phyloP scores from a whole-genome alignment of 2,888 invertebrate genomes.

The Phoenoteleia sp. region DNA sequence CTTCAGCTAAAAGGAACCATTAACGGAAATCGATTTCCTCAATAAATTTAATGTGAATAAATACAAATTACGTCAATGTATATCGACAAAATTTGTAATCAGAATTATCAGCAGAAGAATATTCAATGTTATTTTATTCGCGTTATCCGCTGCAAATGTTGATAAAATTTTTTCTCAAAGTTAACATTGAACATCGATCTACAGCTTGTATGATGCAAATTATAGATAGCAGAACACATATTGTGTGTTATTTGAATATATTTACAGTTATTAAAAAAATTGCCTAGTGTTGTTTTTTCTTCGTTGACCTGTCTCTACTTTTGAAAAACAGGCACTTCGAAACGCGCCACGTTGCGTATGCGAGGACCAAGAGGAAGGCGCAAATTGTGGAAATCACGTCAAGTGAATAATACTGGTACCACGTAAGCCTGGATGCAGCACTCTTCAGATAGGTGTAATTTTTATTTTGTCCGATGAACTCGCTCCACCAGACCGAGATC shows the following conservation, averaged over 20 bases:
- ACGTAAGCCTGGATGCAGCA: constrained; percentile 74
- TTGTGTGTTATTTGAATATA: constrained; percentile 74
- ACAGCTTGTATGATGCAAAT: constrained; percentile 72
- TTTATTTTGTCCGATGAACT: constrained; percentile 89
- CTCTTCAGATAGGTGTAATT: constrained; percentile 82
- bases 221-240: constrained; percentile 73
- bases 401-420: constrained; percentile 78
- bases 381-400: constrained; percentile 70
- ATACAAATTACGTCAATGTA: constrained; percentile 41
- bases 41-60: constrained; percentile 26
- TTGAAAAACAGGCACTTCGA: constrained; percentile 48
- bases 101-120: constrained; percentile 52
- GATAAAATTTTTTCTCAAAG: constrained; percentile 66
- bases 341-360: constrained; percentile 69
- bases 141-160: constrained; percentile 67
- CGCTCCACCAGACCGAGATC: constrained; percentile 90
- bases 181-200: constrained; percentile 74
- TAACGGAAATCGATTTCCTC: constrained; percentile 11
- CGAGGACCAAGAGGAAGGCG: constrained; percentile 27
- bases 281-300: constrained; percentile 57
- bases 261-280: constrained; percentile 70
- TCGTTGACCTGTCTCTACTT: constrained; percentile 3
- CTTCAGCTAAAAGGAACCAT: not conserved
- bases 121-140: constrained; percentile 60
- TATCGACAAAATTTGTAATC: constrained; percentile 50